Percentiles rank a stretch among this genome's conserved stretches.
Evolutionary conservation across 2,888 invertebrate genomes (phyloP).

Genomic region (Apamea sordens): DNA sequence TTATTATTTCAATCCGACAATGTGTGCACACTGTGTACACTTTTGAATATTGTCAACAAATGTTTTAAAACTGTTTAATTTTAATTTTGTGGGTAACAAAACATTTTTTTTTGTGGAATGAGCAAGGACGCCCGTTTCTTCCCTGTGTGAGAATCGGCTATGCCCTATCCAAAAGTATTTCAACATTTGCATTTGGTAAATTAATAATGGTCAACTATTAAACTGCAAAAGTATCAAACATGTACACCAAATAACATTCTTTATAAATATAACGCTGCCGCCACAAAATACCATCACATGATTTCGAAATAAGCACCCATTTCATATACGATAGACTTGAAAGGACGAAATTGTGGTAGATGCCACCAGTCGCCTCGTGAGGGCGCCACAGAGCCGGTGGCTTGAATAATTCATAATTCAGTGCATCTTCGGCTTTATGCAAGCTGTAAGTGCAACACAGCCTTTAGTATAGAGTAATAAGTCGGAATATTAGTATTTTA

Average conservation of each 20-base stretch:
- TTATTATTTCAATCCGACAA: no score
- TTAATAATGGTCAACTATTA: no score
- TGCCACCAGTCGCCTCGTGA: constrained; percentile 32
- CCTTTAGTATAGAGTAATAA: constrained; percentile 4
- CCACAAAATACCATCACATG: constrained; percentile 20
- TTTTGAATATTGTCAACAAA: no score
- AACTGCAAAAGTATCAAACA: neutral
- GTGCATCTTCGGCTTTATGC: constrained; percentile 64
- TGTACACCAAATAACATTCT: neutral
- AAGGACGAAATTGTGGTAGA: constrained; percentile 66
- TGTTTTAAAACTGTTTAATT: no score
- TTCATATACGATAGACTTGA: constrained; percentile 32
- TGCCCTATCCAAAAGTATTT: no score
- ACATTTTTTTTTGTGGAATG: no score
- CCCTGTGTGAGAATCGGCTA: no score
- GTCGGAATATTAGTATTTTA: constrained; percentile 23
- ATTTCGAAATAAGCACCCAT: constrained; percentile 33
- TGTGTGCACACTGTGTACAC: no score
- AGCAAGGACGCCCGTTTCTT: no score
- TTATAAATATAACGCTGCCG: neutral
- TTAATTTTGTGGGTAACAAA: no score
- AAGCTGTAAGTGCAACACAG: constrained; percentile 43
- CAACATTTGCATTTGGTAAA: no score
- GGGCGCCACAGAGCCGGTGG: constrained; percentile 45
- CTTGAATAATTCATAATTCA: constrained; percentile 76